Percentiles rank a stretch among this genome's conserved stretches.
Conservation (phyloP, 2,113 vertebrate species). For the Seriola dumerili region DNA sequence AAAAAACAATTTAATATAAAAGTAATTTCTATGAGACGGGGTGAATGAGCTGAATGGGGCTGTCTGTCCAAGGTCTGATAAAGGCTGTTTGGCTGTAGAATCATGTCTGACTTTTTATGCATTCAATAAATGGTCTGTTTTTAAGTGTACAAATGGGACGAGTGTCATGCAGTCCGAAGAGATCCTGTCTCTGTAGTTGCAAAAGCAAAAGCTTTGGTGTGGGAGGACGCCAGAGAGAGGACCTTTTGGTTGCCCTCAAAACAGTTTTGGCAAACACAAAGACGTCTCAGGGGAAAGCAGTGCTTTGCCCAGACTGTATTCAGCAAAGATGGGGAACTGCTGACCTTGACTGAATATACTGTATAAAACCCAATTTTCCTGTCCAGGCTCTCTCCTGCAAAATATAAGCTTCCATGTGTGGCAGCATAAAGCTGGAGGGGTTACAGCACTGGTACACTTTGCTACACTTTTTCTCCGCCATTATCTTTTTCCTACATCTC, state of each 20-base stretch:
- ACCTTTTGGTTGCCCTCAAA: constrained; percentile 40
- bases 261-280: constrained; percentile 46
- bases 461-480: neutral
- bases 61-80: neutral
- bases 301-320: constrained; percentile 13
- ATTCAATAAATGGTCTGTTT: constrained; percentile 13
- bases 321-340: constrained; percentile 9
- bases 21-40: neutral
- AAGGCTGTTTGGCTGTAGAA: neutral
- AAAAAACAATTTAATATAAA: neutral
- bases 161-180: constrained; percentile 4
- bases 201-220: constrained; percentile 35
- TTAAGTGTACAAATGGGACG: constrained; percentile 18
- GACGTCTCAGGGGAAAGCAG: constrained; percentile 39
- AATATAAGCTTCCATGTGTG: constrained; percentile 10
- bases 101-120: neutral
- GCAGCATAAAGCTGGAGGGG: constrained; percentile 14
- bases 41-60: neutral
- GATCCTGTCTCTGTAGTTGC: constrained; percentile 1
- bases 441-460: neutral
- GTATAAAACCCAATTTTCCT: constrained; percentile 5
- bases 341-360: constrained; percentile 33
- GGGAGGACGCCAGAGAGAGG: constrained; percentile 34
- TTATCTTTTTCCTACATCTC: neutral
- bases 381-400: constrained; percentile 8